A percentile compares a stretch with the other conserved stretches of the same genome.
Evolutionary conservation across 2,113 vertebrate species (phyloP).

Genomic region (Ochotona curzoniae): DNA sequence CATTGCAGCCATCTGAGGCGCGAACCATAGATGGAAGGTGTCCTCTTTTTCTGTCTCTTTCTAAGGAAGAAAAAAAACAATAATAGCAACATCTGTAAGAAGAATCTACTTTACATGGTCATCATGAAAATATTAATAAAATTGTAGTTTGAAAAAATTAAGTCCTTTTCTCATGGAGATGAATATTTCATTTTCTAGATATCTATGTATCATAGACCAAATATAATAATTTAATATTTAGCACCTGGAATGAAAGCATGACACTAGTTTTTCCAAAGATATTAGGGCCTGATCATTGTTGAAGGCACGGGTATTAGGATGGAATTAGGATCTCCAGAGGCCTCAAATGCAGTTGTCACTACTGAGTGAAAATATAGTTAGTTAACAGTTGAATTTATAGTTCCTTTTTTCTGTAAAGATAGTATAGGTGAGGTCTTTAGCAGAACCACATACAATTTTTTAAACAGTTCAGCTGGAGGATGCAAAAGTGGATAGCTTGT

Average conservation of each 20-base stretch:
- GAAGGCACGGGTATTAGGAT: not conserved
- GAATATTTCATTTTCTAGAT: not conserved
- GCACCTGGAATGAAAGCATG: not conserved
- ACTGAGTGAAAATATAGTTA: not conserved
- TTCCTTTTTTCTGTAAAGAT: not conserved
- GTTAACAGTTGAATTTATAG: no score
- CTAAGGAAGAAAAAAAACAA: not conserved
- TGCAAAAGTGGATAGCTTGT: not conserved
- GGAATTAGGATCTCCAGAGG: not conserved
- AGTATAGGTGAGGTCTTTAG: not conserved
- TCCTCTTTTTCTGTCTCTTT: no score
- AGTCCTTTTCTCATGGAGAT: not conserved
- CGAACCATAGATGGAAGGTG: no score
- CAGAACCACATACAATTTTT: not conserved
- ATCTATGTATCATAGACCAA: not conserved
- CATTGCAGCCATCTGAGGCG: no score
- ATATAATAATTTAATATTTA: not conserved
- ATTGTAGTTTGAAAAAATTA: slow-evolving; percentile 42
- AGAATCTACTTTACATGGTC: not conserved
- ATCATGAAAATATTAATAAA: slow-evolving; percentile 24
- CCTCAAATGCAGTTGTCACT: not conserved
- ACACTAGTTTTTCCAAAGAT: not conserved
- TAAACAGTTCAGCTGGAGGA: no score
- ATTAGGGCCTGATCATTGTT: not conserved
- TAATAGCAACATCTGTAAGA: slow-evolving; percentile 32